These are phyloP conservation scores for Caenorhabditis panamensis DNA, from an alignment of 2,888 invertebrate genomes.

Conservation along the genomic window DNA sequence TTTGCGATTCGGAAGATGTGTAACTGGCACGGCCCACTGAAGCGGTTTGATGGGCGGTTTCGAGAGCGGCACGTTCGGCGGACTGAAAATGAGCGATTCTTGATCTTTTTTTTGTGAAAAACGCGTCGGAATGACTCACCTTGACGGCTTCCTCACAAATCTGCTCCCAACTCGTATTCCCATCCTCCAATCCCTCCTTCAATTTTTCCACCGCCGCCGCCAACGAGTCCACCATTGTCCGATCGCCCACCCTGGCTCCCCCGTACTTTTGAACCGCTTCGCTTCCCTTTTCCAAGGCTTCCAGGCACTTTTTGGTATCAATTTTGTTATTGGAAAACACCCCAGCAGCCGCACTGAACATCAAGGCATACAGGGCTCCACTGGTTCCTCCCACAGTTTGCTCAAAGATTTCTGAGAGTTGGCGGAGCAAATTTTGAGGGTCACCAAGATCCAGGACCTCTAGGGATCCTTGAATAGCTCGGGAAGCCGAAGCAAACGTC, in stretches of 20 bases:
- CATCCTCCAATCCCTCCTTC: conserved; percentile 4
- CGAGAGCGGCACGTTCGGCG: conserved; percentile 66
- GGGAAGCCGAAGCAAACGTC: conserved; percentile 64
- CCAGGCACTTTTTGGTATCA: conserved; percentile 9
- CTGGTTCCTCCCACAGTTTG: conserved; percentile 76
- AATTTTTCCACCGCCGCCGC: conserved; percentile 61
- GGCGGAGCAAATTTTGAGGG: conserved; percentile 67
- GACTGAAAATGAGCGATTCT: conserved; percentile 44
- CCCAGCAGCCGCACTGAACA: conserved; percentile 68
- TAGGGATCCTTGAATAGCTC: conserved; percentile 27
- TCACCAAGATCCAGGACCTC: conserved; percentile 38
- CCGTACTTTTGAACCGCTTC: conserved; percentile 84
- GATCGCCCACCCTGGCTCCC: conserved; percentile 87
- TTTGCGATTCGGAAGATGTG: conserved; percentile 70
- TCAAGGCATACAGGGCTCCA: conserved; percentile 77
- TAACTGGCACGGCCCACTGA: conserved; percentile 75
- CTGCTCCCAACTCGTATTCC: conserved; percentile 9
- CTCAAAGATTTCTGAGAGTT: conserved; percentile 73
- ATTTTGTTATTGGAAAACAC: conserved; percentile 40
- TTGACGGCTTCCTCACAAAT: conserved; percentile 57
- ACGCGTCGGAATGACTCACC: conserved; percentile 28
- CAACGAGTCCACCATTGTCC: conserved; percentile 86
- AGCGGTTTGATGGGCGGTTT: conserved; percentile 72
- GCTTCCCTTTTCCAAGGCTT: conserved; percentile 64
- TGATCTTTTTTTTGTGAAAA: too few species aligned